phyloP scores from a whole-genome alignment of 1,140 invertebrate species.

The Myzus persicae region DNA sequence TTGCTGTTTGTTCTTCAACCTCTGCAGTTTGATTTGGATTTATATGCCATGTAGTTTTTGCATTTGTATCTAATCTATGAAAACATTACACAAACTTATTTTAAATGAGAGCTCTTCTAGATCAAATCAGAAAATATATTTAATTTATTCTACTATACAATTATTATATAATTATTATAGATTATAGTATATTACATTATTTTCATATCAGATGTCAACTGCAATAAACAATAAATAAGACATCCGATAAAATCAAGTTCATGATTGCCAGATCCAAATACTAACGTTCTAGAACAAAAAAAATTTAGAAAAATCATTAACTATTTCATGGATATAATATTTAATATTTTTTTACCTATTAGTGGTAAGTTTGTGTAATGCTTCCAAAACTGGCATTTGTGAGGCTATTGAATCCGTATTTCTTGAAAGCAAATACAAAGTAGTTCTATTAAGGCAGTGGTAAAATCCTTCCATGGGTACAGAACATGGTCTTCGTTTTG shows the following conservation, averaged over 20 bases:
- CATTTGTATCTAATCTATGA: constrained; percentile 72
- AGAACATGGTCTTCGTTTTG: constrained; percentile 78
- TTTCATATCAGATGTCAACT: constrained; percentile 89
- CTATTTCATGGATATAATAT: constrained; percentile 40
- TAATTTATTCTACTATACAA: not conserved
- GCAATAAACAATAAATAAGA: constrained; percentile 92
- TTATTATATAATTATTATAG: too few relatives aligned
- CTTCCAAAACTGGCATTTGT: constrained; percentile 91
- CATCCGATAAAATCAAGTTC: constrained; percentile 96
- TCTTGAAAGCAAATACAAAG: constrained; percentile 91
- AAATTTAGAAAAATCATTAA: not conserved
- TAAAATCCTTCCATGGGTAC: constrained; percentile 85
- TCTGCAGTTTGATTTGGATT: constrained; percentile 76
- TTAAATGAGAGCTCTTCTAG: not conserved
- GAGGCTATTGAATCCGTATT: constrained; percentile 87
- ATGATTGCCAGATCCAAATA: constrained; percentile 94
- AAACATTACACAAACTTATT: constrained; percentile 45
- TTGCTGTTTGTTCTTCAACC: constrained; percentile 62
- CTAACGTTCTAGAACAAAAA: constrained; percentile 73
- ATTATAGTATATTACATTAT: constrained; percentile 69
- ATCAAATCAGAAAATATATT: constrained; percentile 57
- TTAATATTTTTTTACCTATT: constrained; percentile 68
- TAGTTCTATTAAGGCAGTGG: constrained; percentile 92
- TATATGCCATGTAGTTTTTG: constrained; percentile 88
- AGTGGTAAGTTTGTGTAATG: constrained; percentile 90